Conservation (phyloP, 2,888 invertebrate genomes). For the Sclerodermus sp. region DNA sequence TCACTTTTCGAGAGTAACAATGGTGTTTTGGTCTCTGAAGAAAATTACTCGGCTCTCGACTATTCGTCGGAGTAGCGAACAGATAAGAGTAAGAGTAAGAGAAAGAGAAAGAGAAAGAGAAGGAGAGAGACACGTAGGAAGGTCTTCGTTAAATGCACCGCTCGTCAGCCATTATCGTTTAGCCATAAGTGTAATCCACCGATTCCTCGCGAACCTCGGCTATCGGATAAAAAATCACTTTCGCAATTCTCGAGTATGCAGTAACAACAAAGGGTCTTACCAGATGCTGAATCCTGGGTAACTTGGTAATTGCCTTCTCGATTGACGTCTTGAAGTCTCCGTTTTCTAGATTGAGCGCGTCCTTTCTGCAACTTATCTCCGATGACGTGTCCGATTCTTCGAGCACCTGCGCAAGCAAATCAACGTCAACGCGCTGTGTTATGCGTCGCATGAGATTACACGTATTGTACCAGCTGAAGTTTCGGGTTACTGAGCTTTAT, state of each 20-base stretch:
- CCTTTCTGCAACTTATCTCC: slow-evolving; percentile 58
- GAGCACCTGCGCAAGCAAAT: slow-evolving; percentile 53
- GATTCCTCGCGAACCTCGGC: too few species aligned
- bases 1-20: not conserved
- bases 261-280: slow-evolving; percentile 30
- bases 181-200: too few species aligned
- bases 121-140: too few species aligned
- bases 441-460: slow-evolving; percentile 1
- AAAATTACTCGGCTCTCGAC: not conserved
- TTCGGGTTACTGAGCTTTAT: slow-evolving; percentile 3
- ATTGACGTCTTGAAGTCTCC: slow-evolving; percentile 54
- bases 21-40: too few species aligned
- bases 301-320: slow-evolving; percentile 54
- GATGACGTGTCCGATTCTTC: slow-evolving; percentile 61
- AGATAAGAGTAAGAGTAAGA: too few species aligned
- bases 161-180: too few species aligned
- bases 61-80: too few species aligned
- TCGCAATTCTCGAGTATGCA: not conserved
- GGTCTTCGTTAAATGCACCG: too few species aligned
- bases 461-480: not conserved
- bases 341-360: slow-evolving; percentile 53
- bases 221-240: not conserved
- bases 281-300: slow-evolving; percentile 56
- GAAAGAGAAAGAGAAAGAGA: too few species aligned
- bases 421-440: slow-evolving; percentile 15